A percentile compares a stretch with the other conserved stretches of the same genome.
Conservation (phyloP, 1,140 invertebrate species). For the Drosophila fuyamai region DNA sequence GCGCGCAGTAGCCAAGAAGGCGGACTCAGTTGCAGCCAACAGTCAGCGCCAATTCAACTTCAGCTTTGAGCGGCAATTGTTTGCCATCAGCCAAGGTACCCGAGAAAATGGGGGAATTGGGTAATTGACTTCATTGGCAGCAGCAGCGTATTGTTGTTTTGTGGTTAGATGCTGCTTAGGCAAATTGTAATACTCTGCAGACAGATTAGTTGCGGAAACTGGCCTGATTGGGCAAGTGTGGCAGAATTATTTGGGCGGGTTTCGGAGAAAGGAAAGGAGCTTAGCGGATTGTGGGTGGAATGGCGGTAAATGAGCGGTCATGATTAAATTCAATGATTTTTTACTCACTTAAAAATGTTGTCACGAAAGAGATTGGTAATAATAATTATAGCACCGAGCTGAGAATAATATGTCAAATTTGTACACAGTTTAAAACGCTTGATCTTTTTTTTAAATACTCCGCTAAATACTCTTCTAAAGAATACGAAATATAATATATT, state of each 20-base stretch:
- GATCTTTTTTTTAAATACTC: no score
- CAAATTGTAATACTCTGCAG: constrained; percentile 45
- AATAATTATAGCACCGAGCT: neutral
- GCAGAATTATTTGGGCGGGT: constrained; percentile 34
- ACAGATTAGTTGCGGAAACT: constrained; percentile 46
- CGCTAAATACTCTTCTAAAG: no score
- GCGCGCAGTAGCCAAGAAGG: constrained; percentile 57
- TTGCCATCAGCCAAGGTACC: constrained; percentile 47
- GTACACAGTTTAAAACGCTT: no score
- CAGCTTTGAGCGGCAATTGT: constrained; percentile 73
- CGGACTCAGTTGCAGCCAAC: constrained; percentile 7
- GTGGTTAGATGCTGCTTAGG: constrained; percentile 21
- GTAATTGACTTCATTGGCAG: constrained; percentile 56
- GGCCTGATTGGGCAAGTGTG: constrained; percentile 46
- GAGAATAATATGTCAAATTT: no score
- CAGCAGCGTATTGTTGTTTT: constrained; percentile 4
- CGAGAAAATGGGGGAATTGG: constrained; percentile 57
- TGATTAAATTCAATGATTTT: constrained; percentile 12
- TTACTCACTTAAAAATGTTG: neutral
- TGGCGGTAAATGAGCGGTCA: constrained; percentile 8
- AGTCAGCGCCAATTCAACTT: constrained; percentile 62
- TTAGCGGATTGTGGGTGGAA: constrained; percentile 31
- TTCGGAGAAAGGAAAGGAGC: constrained; percentile 28
- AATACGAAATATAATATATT: no score
- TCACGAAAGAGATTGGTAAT: neutral